phyloP scores from a whole-genome alignment of 2,888 invertebrate genomes.

The Latrodectus elegans region DNA sequence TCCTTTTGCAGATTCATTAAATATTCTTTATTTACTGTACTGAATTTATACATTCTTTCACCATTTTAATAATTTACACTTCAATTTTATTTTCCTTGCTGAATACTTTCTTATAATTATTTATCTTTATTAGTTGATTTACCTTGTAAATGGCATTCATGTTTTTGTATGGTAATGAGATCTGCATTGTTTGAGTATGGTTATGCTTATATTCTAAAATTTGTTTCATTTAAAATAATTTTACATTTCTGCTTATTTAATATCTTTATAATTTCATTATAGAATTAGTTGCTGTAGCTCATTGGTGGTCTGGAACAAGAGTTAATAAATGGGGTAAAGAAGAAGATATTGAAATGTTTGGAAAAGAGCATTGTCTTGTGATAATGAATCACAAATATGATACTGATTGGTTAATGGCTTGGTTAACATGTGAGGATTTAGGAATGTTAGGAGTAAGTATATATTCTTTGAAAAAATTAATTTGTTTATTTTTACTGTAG shows the following conservation, averaged over 20 bases:
- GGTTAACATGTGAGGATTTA: constrained; percentile 90
- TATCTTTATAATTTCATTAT: constrained; percentile 67
- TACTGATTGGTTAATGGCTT: constrained; percentile 95
- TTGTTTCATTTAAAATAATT: background rate
- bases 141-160: too few relatives aligned
- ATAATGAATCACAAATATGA: constrained; percentile 97
- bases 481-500: background rate
- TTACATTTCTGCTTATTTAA: background rate
- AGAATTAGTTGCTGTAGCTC: constrained; percentile 93
- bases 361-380: constrained; percentile 90
- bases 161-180: too few relatives aligned
- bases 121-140: too few relatives aligned
- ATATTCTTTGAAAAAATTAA: background rate
- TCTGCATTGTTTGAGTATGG: too few relatives aligned
- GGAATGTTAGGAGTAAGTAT: constrained; percentile 85
- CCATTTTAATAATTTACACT: too few relatives aligned
- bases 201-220: background rate
- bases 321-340: constrained; percentile 85
- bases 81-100: too few relatives aligned
- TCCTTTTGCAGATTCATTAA: too few relatives aligned
- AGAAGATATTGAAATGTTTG: constrained; percentile 79
- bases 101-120: too few relatives aligned
- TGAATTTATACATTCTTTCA: too few relatives aligned
- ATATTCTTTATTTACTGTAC: too few relatives aligned
- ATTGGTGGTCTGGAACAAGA: constrained; percentile 92